Evolutionary conservation across 2,797 vertebrate species (phyloP).

Genomic region (Adrianichthys oophorus): DNA sequence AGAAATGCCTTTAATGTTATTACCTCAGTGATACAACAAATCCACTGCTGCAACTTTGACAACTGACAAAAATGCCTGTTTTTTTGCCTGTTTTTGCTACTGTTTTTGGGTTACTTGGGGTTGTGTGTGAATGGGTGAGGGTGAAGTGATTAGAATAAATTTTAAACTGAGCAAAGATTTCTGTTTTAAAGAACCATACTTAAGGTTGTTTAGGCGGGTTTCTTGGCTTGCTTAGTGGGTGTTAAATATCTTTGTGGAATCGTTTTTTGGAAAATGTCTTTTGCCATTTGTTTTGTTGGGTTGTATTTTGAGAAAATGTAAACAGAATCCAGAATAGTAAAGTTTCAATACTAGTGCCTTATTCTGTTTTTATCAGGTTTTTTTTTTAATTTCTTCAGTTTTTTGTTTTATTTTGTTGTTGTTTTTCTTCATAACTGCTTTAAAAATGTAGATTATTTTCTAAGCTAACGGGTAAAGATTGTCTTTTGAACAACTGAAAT

Average conservation of each 20-base stretch:
- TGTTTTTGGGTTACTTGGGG: too few relatives aligned
- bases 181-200: slow-evolving; percentile 66
- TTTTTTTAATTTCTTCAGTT: slow-evolving; percentile 86
- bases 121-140: too few relatives aligned
- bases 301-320: slow-evolving; percentile 79
- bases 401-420: slow-evolving; percentile 60
- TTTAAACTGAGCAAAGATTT: slow-evolving; percentile 37
- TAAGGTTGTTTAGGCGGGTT: not conserved
- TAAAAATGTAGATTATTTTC: slow-evolving; percentile 87
- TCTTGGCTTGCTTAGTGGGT: slow-evolving; percentile 72
- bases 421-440: slow-evolving; percentile 81
- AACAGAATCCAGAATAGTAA: slow-evolving; percentile 69
- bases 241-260: slow-evolving; percentile 25
- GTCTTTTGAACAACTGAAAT: slow-evolving; percentile 94
- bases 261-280: slow-evolving; percentile 32
- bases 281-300: slow-evolving; percentile 68
- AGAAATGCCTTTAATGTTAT: slow-evolving; percentile 78
- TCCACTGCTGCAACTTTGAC: slow-evolving; percentile 73
- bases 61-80: slow-evolving; percentile 1
- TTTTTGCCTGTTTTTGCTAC: too few relatives aligned
- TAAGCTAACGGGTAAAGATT: slow-evolving; percentile 87
- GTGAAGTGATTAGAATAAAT: too few relatives aligned
- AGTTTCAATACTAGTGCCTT: slow-evolving; percentile 88
- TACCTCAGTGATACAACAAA: slow-evolving; percentile 80
- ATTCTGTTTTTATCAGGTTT: slow-evolving; percentile 80